phyloP scores from a whole-genome alignment of 1,140 invertebrate species.

The Caenorhabditis brenneri region DNA sequence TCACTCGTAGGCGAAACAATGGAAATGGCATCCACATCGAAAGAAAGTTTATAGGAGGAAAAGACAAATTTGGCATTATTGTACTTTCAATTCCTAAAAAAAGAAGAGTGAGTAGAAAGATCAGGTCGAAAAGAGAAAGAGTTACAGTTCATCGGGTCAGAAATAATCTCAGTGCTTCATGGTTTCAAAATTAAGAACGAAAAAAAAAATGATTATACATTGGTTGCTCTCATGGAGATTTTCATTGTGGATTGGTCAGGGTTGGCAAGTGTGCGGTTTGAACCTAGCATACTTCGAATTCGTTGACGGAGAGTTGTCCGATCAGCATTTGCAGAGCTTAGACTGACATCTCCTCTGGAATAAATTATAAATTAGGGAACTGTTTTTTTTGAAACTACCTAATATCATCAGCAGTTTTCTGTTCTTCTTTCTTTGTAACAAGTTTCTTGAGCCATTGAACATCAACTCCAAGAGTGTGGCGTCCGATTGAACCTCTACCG shows the following conservation, averaged over 20 bases:
- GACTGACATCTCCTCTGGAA: constrained; percentile 28
- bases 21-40: neutral
- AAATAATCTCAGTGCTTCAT: neutral
- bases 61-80: constrained; percentile 13
- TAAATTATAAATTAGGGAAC: neutral
- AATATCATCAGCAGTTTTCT: constrained; percentile 30
- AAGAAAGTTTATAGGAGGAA: neutral
- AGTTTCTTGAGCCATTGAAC: constrained; percentile 66
- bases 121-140: neutral
- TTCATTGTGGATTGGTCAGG: constrained; percentile 6
- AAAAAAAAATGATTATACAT: neutral
- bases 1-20: constrained; percentile 33
- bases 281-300: constrained; percentile 44
- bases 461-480: constrained; percentile 67
- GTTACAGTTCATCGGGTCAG: neutral
- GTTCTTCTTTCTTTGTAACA: constrained; percentile 56
- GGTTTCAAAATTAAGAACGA: neutral
- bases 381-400: neutral
- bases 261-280: constrained; percentile 13
- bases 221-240: constrained; percentile 12
- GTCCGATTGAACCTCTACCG: constrained; percentile 56
- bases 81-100: constrained; percentile 1
- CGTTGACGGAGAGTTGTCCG: constrained; percentile 45
- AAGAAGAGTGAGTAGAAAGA: neutral
- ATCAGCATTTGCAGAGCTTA: constrained; percentile 16